Base-by-base conservation (phyloP, 2,113 vertebrate species). In the Brevimyrus niger region DNA sequence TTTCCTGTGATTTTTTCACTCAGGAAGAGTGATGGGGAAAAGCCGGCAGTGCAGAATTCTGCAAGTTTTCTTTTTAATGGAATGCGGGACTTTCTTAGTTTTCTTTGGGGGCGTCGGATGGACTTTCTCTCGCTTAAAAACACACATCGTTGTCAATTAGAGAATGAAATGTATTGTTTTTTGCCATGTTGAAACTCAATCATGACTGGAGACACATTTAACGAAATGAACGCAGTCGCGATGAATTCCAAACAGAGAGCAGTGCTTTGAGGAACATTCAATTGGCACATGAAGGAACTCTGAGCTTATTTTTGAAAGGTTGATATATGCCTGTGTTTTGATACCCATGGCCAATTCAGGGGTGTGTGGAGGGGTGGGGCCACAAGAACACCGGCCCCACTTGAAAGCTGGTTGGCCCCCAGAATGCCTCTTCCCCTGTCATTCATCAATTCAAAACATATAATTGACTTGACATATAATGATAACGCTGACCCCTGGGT, bases 1-100 rank as follows among this genome's bases (percentile, higher is more conserved):
- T 76, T 88, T 46, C 13, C 88, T 80, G 7, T 76, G 27, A 53
- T 89, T 61, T 89, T 89, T 82, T 48, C 46, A 50, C 88, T 82
- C 88, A 55, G 80, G 47, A 38, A 82, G 73, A 89, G 46, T 82
- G 35, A 82, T 89, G 69, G 3, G 88, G 35, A 50, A 19, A 80
- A 42, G 17, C 15, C 73, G 21, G 35, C 35, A 0, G 6, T 19
- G 35, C 73, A 2, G 31, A 42, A 31, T 31, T 31, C 27, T 13
- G 61, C 27, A 27, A 3, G 10, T 31, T 80, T 38, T 38, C 35
- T 76, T 38, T 38, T 38, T 35, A 38, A 42, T 19, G 17, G 73
- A 80, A 80, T 19, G 4, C 6, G 42, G 35, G 35, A 80, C 73
- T 42, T 80, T 80, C 73, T 42, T 6, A 6, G 35, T 38, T 76